Base-by-base conservation (phyloP, 2,888 invertebrate genomes). In the Lapara coniferarum region DNA sequence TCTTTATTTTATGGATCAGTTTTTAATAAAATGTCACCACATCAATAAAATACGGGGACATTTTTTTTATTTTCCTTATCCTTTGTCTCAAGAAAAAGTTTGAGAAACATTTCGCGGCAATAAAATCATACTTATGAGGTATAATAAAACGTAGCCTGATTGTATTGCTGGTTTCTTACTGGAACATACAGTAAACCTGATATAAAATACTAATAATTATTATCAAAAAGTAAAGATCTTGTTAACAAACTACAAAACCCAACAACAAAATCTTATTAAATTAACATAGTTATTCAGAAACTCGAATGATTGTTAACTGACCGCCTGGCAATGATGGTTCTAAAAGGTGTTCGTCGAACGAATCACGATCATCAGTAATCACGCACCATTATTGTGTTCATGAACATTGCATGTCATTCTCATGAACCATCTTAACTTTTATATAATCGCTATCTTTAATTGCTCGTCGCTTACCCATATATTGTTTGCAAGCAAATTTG, bases 351-450 rank as follows among this genome's bases (percentile, higher is more conserved):
- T 12, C 12, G 59, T 10, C 44, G 59, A 63, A 8, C 19, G 46
- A 49, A 49, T 49, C 49, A 63, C 7, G 0, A 19, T 49, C 46
- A 14, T 63, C 13, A 63, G 19, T 49, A n/a, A 46, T 59, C 59
- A 16, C 5, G 44, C 46, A 44, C 13, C 3, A 56, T 25, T 59
- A 46, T 16, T 16, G 5, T 44, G 46, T 12, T 16, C 59, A 59
- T 16, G 46, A 49, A 14, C 63, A 63, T 63, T 63, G 49, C 63
- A 63, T 10, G 59, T 63, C 10, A 49, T 49, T 63, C 13, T 63
- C 63, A 49, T 46, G 49, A 49, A 16, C 12, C 46, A 44, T 59
- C 10, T 44, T 59, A 59, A 44, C 16, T 53, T 25, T 53, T 55
- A 10, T 55, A 53, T 12, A 44, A 16, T 59, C 6, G 59, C 59